A percentile compares a stretch with the other conserved stretches of the same genome.
Evolutionary conservation across 2,113 vertebrate genomes (phyloP).

Genomic region (Nesogale talazaci): DNA sequence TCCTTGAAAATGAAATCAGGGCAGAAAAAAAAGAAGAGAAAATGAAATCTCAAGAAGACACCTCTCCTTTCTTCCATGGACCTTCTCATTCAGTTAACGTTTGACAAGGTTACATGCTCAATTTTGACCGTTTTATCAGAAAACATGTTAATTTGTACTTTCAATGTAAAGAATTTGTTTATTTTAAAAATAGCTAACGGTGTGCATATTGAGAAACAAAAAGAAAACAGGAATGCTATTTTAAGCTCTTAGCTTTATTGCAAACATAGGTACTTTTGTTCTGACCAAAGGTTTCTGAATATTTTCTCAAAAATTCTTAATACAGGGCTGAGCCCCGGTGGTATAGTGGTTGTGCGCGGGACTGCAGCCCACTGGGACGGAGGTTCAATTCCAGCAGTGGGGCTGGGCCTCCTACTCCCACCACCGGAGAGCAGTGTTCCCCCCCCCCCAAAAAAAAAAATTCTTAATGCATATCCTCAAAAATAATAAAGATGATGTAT

Average conservation of each 20-base stretch:
- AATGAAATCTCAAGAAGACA: background rate
- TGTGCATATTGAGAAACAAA: background rate
- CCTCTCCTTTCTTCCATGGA: background rate
- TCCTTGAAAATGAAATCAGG: constrained; percentile 8
- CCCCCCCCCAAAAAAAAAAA: too few species aligned
- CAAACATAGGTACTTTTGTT: constrained; percentile 1
- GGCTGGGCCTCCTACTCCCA: too few species aligned
- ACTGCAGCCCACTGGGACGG: too few species aligned
- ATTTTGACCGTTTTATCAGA: background rate
- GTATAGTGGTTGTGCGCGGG: too few species aligned
- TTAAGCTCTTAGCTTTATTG: background rate
- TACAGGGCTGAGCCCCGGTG: too few species aligned
- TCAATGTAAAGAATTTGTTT: background rate
- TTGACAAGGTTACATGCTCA: background rate
- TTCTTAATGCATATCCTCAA: background rate
- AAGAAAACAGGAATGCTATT: background rate
- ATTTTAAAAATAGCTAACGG: background rate
- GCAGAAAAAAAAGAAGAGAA: too few species aligned
- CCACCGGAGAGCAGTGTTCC: too few species aligned
- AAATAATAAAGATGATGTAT: background rate
- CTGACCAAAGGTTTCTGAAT: background rate
- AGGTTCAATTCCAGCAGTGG: too few species aligned
- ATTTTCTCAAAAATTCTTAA: background rate
- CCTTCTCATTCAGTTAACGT: background rate
- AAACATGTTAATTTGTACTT: background rate